Conservation (phyloP, 2,888 invertebrate genomes). For the Drosophila gaucha region DNA sequence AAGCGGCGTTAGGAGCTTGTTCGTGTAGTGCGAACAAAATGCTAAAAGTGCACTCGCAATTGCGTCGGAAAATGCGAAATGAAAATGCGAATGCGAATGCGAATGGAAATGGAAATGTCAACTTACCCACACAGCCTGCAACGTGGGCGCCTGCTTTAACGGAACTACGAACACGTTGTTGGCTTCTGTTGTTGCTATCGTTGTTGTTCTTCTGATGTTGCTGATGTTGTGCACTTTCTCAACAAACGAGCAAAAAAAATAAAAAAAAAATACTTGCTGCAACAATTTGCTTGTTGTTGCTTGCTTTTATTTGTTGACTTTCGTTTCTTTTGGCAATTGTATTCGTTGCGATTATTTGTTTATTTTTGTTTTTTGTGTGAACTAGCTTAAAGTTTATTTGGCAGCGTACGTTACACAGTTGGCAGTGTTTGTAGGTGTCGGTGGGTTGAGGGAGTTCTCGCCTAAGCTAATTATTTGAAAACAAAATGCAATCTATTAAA, state of each 20-base stretch:
- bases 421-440: constrained; percentile 51
- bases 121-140: constrained; percentile 67
- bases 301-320: not conserved
- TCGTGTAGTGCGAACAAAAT: constrained; percentile 28
- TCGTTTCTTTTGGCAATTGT: constrained; percentile 18
- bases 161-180: constrained; percentile 32
- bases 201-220: not conserved
- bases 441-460: constrained; percentile 6
- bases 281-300: constrained; percentile 19
- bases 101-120: constrained; percentile 59
- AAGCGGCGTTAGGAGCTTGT: constrained; percentile 48
- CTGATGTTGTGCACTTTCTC: constrained; percentile 13
- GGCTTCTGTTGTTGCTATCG: constrained; percentile 3
- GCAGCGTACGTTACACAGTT: constrained; percentile 45
- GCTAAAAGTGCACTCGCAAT: constrained; percentile 58
- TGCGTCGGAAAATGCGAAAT: constrained; percentile 31
- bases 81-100: constrained; percentile 41
- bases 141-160: constrained; percentile 24
- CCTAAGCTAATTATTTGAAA: not conserved
- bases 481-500: no score
- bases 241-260: constrained; percentile 20
- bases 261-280: constrained; percentile 13
- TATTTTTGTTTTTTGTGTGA: not conserved
- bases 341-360: constrained; percentile 16
- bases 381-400: constrained; percentile 27